These are phyloP conservation scores for Caenorhabditis japonica DNA, from an alignment of 2,888 invertebrate genomes.

Conservation along the genomic window DNA sequence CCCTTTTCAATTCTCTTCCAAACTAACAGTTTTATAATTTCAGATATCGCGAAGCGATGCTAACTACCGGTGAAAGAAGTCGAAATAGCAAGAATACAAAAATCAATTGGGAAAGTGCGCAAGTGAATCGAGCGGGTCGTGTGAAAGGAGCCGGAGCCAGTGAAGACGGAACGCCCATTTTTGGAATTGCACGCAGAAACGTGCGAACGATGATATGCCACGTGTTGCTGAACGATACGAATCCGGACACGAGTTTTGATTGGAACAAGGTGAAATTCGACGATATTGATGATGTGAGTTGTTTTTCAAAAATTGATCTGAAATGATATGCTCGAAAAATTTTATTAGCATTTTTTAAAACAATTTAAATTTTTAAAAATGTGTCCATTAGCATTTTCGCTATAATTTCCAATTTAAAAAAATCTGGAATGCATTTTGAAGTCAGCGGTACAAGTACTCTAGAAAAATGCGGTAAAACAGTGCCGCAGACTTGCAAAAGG, in stretches of 20 bases:
- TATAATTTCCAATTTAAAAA: background rate
- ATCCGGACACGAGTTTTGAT: conserved; percentile 46
- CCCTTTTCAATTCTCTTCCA: background rate
- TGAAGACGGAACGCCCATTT: conserved; percentile 26
- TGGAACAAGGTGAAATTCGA: conserved; percentile 51
- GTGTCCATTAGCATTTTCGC: background rate
- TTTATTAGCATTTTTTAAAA: background rate
- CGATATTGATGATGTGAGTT: conserved; percentile 19
- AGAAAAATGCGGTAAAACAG: background rate
- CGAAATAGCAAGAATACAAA: conserved; percentile 5
- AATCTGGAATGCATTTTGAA: too few relatives aligned
- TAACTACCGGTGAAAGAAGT: conserved; percentile 31
- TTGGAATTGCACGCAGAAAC: conserved; percentile 18
- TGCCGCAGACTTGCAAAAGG: too few relatives aligned
- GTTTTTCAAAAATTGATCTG: background rate
- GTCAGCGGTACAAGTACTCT: too few relatives aligned
- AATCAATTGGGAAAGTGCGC: conserved; percentile 39
- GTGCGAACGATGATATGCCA: conserved; percentile 46
- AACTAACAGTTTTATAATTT: background rate
- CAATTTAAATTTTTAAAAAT: background rate
- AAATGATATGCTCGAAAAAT: background rate
- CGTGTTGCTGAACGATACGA: conserved; percentile 42
- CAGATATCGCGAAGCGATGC: conserved; percentile 46
- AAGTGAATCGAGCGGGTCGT: conserved; percentile 49
- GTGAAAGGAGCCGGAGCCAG: conserved; percentile 37